Evolutionary conservation across 2,113 vertebrate species (phyloP), one percentile per base, ranked within the genome.

Genomic region (Tachycineta bicolor): DNA sequence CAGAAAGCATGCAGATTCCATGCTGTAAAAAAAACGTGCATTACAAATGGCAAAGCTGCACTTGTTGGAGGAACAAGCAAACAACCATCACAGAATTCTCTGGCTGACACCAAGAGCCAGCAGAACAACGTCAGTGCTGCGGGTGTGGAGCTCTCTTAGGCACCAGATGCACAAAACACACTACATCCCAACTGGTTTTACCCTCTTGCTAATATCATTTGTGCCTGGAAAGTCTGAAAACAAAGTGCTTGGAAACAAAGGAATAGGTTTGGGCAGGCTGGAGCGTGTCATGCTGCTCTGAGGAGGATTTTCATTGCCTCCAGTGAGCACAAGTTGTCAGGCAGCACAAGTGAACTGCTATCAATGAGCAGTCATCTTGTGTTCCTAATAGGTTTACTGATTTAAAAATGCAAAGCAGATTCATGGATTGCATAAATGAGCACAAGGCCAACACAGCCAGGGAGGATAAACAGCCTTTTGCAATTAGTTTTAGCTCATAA

Each of bases 271-370:
- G n/a, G 52, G n/a, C 34, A 96, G 4, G 70, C 56, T 52, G 1
- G 2, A 53, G 17, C 53, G 28, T 2, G 60, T 16, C 0, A 0
- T 13, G 22, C 22, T 49, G 29, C 41, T 34, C 34, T 64, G 21
- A 28, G 63, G 25, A 70, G 37, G 12, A 43, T 50, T 93, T 75
- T 75, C 9, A 23, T 43, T 52, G 21, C 46, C 84, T 87, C 44
- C 65, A 64, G 53, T 0, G 0, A 77, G 33, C 11, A 11, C 13
- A 60, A 49, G 24, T 39, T 39, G 17, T 55, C 81, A 75, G 6
- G 1, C 0, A 6, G 49, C 28, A 31, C 11, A 69, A 90, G 53
- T 6, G 23, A 76, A 37, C 15, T 20, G 22, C 33, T 49, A 6
- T 47, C 44, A 5, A 3, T 52, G 41, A 24, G 44, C 34, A 59